These are phyloP conservation scores for Oncopeltus fasciatus DNA, from an alignment of 1,140 invertebrate species.

Conservation along the genomic window DNA sequence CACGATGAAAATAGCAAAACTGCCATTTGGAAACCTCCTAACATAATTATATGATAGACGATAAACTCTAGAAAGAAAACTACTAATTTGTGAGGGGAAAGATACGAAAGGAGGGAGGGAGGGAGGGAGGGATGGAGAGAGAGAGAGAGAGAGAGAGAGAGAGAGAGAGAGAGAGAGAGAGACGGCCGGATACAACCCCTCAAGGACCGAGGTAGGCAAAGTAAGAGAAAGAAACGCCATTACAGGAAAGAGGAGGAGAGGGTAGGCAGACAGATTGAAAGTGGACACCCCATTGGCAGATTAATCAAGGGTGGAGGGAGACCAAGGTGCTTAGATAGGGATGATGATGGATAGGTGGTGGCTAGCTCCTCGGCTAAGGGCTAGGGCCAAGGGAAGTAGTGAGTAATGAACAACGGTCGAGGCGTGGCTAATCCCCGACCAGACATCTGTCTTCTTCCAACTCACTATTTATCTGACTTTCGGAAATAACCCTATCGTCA, in stretches of 20 bases:
- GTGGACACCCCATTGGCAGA: neutral
- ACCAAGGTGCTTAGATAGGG: neutral
- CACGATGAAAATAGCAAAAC: too few relatives aligned
- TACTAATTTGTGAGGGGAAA: too few relatives aligned
- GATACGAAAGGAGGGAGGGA: too few relatives aligned
- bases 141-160: too few relatives aligned
- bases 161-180: too few relatives aligned
- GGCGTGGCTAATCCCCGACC: neutral
- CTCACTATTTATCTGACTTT: neutral
- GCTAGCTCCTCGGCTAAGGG: too few relatives aligned
- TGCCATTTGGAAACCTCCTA: too few relatives aligned
- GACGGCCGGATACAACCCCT: too few relatives aligned
- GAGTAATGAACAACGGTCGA: conserved; percentile 6
- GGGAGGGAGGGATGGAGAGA: too few relatives aligned
- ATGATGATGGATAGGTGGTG: neutral
- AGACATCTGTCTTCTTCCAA: neutral
- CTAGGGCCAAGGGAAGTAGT: neutral
- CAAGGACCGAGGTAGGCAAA: too few relatives aligned
- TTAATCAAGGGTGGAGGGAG: neutral
- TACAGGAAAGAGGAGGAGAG: neutral
- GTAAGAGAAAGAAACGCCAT: neutral
- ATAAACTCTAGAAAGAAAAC: too few relatives aligned
- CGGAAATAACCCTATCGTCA: neutral
- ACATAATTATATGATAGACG: too few relatives aligned
- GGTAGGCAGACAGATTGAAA: neutral